Conservation (phyloP, 2,113 vertebrate genomes). For the Oncorhynchus keta region DNA sequence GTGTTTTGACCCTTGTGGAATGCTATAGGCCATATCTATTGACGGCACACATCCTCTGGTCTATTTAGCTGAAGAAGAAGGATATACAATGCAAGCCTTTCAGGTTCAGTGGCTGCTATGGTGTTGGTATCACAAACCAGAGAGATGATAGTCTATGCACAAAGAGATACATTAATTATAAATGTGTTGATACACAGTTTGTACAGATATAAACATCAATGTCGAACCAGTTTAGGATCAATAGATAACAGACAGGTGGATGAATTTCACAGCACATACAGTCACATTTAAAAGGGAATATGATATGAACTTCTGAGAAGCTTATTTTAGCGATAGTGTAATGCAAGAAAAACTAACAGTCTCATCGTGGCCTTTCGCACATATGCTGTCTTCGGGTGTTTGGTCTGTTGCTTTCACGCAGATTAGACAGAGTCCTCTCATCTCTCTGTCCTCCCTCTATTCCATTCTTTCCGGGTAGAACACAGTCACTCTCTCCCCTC, state of each 20-base stretch:
- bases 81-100: not conserved
- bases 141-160: not conserved
- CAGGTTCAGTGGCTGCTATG: too few relatives aligned
- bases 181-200: not conserved
- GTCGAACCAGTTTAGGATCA: not conserved
- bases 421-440: not conserved
- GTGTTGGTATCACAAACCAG: not conserved
- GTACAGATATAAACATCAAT: not conserved
- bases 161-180: not conserved
- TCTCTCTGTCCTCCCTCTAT: not conserved
- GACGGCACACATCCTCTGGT: conserved; percentile 21
- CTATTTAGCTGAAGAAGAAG: not conserved
- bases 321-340: too few relatives aligned
- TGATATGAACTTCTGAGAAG: too few relatives aligned
- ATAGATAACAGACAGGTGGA: not conserved
- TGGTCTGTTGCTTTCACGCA: not conserved
- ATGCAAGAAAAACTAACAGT: too few relatives aligned
- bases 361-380: too few relatives aligned
- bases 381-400: too few relatives aligned
- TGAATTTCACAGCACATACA: too few relatives aligned
- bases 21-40: conserved; percentile 24
- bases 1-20: conserved; percentile 37
- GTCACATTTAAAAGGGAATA: too few relatives aligned
- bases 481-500: not conserved
- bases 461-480: not conserved